Evolutionary conservation across 2,888 invertebrate species (phyloP), one percentile per base, ranked within the genome.

Genomic region (Timandra comae): DNA sequence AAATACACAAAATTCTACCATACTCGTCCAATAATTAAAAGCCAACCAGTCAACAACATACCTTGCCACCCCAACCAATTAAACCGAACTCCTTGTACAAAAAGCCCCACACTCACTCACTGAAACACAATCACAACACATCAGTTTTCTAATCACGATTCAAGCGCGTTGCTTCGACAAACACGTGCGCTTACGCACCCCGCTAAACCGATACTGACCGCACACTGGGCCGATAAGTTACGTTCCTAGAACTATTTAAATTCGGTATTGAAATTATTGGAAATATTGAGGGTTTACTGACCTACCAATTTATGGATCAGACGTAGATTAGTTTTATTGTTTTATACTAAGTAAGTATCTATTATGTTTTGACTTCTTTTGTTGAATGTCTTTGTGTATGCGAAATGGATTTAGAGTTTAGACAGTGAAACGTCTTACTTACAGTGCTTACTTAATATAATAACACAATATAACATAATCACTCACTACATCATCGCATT

Each of bases 111-210:
- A 53, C 51, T 42, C 43, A 33, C 47, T 46, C 46, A 50, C 50
- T 40, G 34, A 44, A 45, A 44, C 49, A 52, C 40, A 45, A 39
- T 25, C 49, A 62, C 56, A 56, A 43, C 49, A 41, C 54, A 66
- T 78, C 59, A 67, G 60, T 58, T 65, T 75, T 69, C 76, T 55
- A 49, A 67, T 70, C 79, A 80, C 79, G 77, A 40, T n/a, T n/a
- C n/a, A 33, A 31, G 36, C 44, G 52, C 57, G 50, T 43, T 61
- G 62, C 63, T 77, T 80, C 75, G 68, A 8, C 44, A 75, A 75
- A 79, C 63, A 56, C 80, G 81, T 80, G 76, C 75, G 73, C 48
- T 29, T 50, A 44, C 48, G 51, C 45, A 63, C 70, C 68, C 56
- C 51, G 65, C 66, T 30, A 10, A 36, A 22, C 12, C 21, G 22